These are phyloP conservation scores for Thamnaconus septentrionalis DNA, from an alignment of 2,113 vertebrate species.

Conservation along the genomic window DNA sequence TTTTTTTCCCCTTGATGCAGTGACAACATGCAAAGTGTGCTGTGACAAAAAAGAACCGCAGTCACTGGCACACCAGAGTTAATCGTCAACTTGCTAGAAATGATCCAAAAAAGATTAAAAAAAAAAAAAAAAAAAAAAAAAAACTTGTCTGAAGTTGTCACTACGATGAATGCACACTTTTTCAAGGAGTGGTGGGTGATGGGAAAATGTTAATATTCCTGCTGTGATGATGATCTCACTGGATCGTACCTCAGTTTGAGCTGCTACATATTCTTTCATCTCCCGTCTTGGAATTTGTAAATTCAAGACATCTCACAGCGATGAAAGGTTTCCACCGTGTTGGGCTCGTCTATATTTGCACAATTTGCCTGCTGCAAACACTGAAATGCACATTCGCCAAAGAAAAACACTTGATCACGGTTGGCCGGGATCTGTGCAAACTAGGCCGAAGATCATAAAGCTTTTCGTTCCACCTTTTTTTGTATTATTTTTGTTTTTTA, in stretches of 20 bases:
- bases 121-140: conserved; percentile 3
- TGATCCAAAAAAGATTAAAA: not conserved
- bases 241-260: conserved; percentile 6
- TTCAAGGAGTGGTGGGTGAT: not conserved
- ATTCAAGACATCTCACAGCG: not conserved
- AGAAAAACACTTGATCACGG: not conserved
- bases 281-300: conserved; percentile 10
- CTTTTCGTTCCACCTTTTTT: conserved; percentile 4
- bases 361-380: not conserved
- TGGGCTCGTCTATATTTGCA: not conserved
- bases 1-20: conserved; percentile 34
- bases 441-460: conserved; percentile 14
- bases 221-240: conserved; percentile 5
- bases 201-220: not conserved
- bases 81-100: not conserved
- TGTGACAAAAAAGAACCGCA: conserved; percentile 16
- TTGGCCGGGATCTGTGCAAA: conserved; percentile 24
- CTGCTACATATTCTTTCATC: conserved; percentile 25
- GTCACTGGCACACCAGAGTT: conserved; percentile 2
- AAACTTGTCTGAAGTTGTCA: not conserved
- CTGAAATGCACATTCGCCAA: conserved; percentile 16
- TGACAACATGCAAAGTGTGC: conserved; percentile 69
- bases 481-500: too few species aligned
- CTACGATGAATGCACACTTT: not conserved
- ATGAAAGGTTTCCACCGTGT: not conserved